Conservation (phyloP, 2,797 vertebrate genomes). For the Tenualosa ilisha region DNA sequence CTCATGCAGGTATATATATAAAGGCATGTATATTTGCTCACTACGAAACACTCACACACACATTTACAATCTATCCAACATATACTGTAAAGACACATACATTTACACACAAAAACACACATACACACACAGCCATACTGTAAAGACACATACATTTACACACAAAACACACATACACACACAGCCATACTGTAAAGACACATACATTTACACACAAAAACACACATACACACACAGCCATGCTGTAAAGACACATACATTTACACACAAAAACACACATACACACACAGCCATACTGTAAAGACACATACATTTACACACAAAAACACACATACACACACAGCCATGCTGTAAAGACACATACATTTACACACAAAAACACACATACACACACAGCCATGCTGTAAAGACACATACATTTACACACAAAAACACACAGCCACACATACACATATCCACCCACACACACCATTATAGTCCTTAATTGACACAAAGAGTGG, state of each 20-base stretch:
- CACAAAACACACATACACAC: background rate
- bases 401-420: background rate
- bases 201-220: no score
- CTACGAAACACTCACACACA: background rate
- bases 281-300: no score
- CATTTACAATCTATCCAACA: background rate
- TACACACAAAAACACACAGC: background rate
- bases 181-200: background rate
- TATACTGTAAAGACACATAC: background rate
- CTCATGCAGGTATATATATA: background rate
- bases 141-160: background rate
- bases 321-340: background rate
- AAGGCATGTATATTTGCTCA: background rate
- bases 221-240: background rate
- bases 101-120: background rate
- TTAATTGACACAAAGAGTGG: constrained; percentile 3
- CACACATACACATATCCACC: background rate
- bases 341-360: background rate
- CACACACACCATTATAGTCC: background rate
- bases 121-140: no score
- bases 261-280: background rate
- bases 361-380: background rate
- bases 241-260: background rate
- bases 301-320: background rate
- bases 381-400: no score